phyloP scores from a whole-genome alignment of 1,140 invertebrate genomes.

The Oreohelix idahoensis region DNA sequence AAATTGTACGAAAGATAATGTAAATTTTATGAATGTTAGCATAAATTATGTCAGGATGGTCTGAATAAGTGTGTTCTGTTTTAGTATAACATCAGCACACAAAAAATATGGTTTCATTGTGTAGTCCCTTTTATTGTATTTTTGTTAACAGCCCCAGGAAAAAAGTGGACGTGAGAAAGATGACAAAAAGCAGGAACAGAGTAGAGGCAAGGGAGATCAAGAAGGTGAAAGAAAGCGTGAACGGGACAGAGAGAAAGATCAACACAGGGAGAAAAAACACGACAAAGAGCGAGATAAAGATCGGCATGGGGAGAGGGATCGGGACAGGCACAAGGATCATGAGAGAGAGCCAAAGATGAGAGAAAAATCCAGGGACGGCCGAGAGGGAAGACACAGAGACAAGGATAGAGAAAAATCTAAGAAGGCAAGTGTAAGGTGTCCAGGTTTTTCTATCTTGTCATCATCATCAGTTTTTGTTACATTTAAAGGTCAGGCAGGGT shows the following conservation, averaged over 20 bases:
- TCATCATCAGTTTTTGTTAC: not conserved
- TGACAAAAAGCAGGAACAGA: conserved; percentile 46
- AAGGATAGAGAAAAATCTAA: conserved; percentile 32
- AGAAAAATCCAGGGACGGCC: conserved; percentile 49
- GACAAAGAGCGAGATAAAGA: conserved; percentile 17
- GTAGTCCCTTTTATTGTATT: not conserved
- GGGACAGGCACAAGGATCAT: conserved; percentile 29
- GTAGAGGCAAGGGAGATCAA: conserved; percentile 4
- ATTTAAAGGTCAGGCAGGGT: no score
- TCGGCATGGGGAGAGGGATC: conserved; percentile 12
- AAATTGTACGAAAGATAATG: no score
- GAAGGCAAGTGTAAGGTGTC: conserved; percentile 5
- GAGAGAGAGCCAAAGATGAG: conserved; percentile 7
- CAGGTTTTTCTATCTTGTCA: not conserved
- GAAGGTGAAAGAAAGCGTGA: conserved; percentile 47
- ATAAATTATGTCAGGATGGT: no score
- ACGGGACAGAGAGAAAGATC: conserved; percentile 34
- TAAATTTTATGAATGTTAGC: no score
- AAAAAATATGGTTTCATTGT: no score
- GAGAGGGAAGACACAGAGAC: conserved; percentile 26
- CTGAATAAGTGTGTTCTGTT: no score
- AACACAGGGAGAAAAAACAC: not conserved
- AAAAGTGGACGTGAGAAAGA: conserved; percentile 27
- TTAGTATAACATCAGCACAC: no score
- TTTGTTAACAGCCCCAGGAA: not conserved